Evolutionary conservation across 1,140 invertebrate species (phyloP).

Genomic region (Artemia franciscana): DNA sequence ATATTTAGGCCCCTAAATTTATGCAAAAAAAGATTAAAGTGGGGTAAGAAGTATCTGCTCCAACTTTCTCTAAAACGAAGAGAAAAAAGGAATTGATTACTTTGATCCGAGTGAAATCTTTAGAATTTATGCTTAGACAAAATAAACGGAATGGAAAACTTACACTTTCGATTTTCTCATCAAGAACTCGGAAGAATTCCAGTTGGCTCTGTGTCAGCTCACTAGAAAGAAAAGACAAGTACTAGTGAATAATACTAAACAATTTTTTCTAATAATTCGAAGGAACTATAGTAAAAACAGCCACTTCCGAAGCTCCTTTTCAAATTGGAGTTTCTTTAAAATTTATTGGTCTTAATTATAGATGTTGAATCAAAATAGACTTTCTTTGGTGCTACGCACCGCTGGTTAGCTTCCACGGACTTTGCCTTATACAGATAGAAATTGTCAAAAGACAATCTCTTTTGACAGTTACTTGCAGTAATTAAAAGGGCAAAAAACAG

Average conservation of each 20-base stretch:
- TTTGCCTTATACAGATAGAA: too few species aligned
- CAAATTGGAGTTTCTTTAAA: neutral
- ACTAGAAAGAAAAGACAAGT: constrained; percentile 30
- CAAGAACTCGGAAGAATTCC: constrained; percentile 72
- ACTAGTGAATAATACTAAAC: neutral
- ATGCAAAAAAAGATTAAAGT: neutral
- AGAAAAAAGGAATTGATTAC: neutral
- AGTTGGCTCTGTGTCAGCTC: constrained; percentile 62
- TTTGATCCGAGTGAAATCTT: neutral
- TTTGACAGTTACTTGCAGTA: too few species aligned
- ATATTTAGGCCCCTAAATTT: neutral
- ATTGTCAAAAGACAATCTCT: too few species aligned
- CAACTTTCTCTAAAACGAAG: too few species aligned
- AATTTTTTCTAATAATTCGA: neutral
- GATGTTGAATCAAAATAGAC: neutral
- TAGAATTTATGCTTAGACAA: neutral
- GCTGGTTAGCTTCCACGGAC: too few species aligned
- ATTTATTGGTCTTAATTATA: neutral
- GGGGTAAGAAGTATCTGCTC: too few species aligned
- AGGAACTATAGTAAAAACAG: too few species aligned
- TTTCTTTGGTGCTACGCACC: neutral
- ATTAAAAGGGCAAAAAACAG: too few species aligned
- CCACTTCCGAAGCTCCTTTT: too few species aligned
- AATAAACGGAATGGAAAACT: constrained; percentile 18
- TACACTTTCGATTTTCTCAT: constrained; percentile 70